Base-by-base conservation (phyloP, 2,888 invertebrate species). In the Acleris literana region DNA sequence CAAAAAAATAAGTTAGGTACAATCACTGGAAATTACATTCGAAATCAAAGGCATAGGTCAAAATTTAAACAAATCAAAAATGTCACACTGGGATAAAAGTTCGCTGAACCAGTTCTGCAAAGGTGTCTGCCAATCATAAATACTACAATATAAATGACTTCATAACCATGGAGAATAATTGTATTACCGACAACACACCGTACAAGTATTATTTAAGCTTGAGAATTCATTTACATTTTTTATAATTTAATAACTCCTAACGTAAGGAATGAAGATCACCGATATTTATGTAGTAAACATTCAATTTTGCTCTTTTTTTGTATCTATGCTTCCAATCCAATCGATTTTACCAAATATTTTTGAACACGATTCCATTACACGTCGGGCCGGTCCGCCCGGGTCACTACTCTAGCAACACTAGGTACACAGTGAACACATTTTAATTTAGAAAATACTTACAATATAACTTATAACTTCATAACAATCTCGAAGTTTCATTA, bases 341-440 rank as follows among this genome's bases (percentile, higher is more conserved):
- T 79, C 78, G 78, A 80, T 76, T 74, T 70, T 71, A 72, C 51
- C 65, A 54, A 61, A 66, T 57, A 66, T 51, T 77, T n/a, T 76
- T 84, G 83, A 86, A 86, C 85, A 87, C 85, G 80, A 80, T 80
- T 81, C 78, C 72, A 79, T 79, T 82, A 83, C 78, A 79, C 78
- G 74, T 80, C 79, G 73, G 77, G 70, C 75, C 79, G 33, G 33
- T 79, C 80, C 72, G 67, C 68, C 69, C 29, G 16, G 17, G 17
- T 54, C 73, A 72, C 82, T 84, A 85, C 71, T 77, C 88, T 90
- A 90, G 88, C 88, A 86, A 86, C 83, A 84, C 87, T 90, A 89
- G 80, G 77, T 80, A 79, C 85, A 86, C 85, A 87, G 85, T 88
- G 88, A 89, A 90, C 88, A 89, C 87, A 86, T 86, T 83, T 81